These are phyloP conservation scores for Tinea pellionella DNA, from an alignment of 2,888 invertebrate species.

Conservation along the genomic window DNA sequence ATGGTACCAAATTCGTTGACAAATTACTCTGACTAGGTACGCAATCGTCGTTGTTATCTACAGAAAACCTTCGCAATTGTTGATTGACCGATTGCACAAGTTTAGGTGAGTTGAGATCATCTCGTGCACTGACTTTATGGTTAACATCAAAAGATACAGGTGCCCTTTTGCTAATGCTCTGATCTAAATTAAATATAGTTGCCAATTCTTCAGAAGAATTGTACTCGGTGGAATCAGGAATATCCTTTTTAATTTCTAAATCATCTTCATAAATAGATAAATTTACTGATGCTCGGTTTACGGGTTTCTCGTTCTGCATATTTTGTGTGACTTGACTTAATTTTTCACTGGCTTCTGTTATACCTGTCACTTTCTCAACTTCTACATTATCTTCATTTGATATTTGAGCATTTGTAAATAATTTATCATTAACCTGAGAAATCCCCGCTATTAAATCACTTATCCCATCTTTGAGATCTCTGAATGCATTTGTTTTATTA, in stretches of 20 bases:
- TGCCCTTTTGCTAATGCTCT: slow-evolving; percentile 20
- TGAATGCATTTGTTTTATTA: slow-evolving; percentile 58
- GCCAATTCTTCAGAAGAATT: slow-evolving; percentile 75
- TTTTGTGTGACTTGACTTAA: slow-evolving; percentile 32
- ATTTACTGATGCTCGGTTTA: slow-evolving; percentile 47
- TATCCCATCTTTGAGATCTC: slow-evolving; percentile 62
- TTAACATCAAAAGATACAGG: slow-evolving; percentile 25
- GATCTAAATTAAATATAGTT: slow-evolving; percentile 67
- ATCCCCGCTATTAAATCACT: slow-evolving; percentile 63
- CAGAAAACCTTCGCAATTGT: slow-evolving; percentile 52
- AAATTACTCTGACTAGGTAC: slow-evolving; percentile 57
- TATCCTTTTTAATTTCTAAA: slow-evolving; percentile 47
- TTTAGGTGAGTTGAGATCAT: slow-evolving; percentile 59
- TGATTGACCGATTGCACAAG: slow-evolving; percentile 59
- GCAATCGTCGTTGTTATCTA: slow-evolving; percentile 44
- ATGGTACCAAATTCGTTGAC: slow-evolving; percentile 57
- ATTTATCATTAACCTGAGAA: slow-evolving; percentile 58
- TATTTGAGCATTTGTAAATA: slow-evolving; percentile 31
- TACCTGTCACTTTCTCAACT: slow-evolving; percentile 29
- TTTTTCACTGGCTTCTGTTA: slow-evolving; percentile 43
- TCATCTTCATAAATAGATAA: slow-evolving; percentile 58
- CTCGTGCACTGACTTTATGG: slow-evolving; percentile 33
- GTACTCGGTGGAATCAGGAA: slow-evolving; percentile 67
- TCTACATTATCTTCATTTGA: slow-evolving; percentile 22
- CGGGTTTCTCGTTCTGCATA: slow-evolving; percentile 25